Conservation (phyloP, 2,888 invertebrate genomes). For the Euphydryas editha region DNA sequence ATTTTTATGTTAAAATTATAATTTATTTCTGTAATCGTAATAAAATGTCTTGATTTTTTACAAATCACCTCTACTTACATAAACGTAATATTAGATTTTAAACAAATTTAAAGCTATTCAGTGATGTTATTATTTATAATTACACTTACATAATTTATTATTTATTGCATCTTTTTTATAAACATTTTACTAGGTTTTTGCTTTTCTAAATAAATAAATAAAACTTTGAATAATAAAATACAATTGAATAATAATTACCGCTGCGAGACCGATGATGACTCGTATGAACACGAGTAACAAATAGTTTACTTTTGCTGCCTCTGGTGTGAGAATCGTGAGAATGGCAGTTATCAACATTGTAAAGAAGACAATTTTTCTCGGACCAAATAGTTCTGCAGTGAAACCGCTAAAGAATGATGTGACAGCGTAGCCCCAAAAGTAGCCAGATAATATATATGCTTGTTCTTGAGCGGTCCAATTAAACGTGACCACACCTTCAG, state of each 20-base stretch:
- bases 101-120: no score
- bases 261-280: slow-evolving; percentile 85
- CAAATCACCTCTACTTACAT: background rate
- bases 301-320: slow-evolving; percentile 83
- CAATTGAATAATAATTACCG: slow-evolving; percentile 72
- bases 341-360: slow-evolving; percentile 80
- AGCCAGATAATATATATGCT: slow-evolving; percentile 84
- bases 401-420: slow-evolving; percentile 86
- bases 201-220: background rate
- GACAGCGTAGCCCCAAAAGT: slow-evolving; percentile 84
- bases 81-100: no score
- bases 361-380: slow-evolving; percentile 82
- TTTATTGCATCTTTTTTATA: background rate
- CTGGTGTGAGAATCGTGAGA: slow-evolving; percentile 85
- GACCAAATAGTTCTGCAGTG: slow-evolving; percentile 86
- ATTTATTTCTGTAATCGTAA: background rate
- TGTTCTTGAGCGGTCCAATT: slow-evolving; percentile 85
- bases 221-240: no score
- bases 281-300: slow-evolving; percentile 82
- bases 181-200: background rate
- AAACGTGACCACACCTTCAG: slow-evolving; percentile 69
- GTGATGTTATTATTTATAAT: no score
- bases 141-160: no score
- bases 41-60: background rate
- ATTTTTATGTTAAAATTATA: no score